Base-by-base conservation (phyloP, 1,140 invertebrate genomes). In the Nasonia vitripennis region DNA sequence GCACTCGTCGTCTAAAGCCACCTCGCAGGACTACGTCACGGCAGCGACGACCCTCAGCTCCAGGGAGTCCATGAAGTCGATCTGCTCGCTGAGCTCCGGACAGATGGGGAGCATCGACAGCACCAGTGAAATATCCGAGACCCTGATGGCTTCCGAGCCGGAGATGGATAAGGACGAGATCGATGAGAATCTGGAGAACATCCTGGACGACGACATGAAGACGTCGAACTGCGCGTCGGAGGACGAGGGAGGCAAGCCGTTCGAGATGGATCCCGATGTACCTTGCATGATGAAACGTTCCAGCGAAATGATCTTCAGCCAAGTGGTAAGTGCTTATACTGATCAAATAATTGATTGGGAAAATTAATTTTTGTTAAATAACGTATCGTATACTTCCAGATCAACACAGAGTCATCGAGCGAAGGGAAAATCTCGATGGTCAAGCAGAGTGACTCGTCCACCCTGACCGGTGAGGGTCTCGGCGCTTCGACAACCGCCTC, bases 51-150 rank as follows among this genome's bases (percentile, higher is more conserved):
- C 96, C 12, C 93, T 98, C 86, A 97, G 97, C 90, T 98, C 97
- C 0, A 95, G 96, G 88, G 97, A 98, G 90, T 98, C 97, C 78
- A 97, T 98, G 95, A 97, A 96, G 90, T 98, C 97, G 70, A 91
- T 98, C 48, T 97, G 98, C 90, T 98, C 97, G 1, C 96, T 98
- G 91, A 97, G 96, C 88, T 98, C 97, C 2, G 97, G 97, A 71
- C 96, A 98, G 92, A 93, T 98, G 78, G 97, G 96, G 10, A 98
- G 97, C 91, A 95, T 98, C 87, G 97, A 98, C 94, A 93, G 94
- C 70, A 96, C 97, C 10, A 98, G 97, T 73, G 98, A 98, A 92
- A 94, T 97, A 34, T 98, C 97, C 2, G 98, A 98, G 94, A 98
- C 98, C 9, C 91, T 98, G 55, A 96, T 98, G 17, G 96, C 97